phyloP scores from a whole-genome alignment of 2,888 invertebrate genomes.

The Dynastes tityus region DNA sequence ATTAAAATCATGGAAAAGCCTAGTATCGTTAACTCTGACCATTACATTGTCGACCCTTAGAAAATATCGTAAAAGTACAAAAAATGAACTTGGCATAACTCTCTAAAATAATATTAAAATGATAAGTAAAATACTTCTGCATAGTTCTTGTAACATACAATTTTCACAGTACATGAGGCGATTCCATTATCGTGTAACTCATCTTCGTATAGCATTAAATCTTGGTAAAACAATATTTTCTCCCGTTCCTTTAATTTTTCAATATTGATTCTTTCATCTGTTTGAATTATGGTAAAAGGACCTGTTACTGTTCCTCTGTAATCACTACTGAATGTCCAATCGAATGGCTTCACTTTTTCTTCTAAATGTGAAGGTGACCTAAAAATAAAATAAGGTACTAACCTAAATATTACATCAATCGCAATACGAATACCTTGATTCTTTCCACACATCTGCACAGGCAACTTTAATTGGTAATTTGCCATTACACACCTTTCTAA shows the following conservation, averaged over 20 bases:
- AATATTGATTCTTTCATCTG: constrained; percentile 86
- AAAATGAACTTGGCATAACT: constrained; percentile 96
- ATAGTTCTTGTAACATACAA: constrained; percentile 77
- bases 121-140: not conserved
- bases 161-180: constrained; percentile 91
- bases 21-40: constrained; percentile 89
- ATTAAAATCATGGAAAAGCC: constrained; percentile 85
- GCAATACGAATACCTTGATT: constrained; percentile 79
- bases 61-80: constrained; percentile 91
- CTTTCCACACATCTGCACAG: constrained; percentile 92
- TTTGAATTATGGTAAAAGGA: constrained; percentile 75
- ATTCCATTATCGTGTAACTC: constrained; percentile 98
- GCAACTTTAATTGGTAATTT: constrained; percentile 87
- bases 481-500: constrained; percentile 84
- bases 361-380: constrained; percentile 81
- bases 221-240: constrained; percentile 94
- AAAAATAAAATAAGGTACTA: constrained; percentile 54
- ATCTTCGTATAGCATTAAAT: constrained; percentile 96
- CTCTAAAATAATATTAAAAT: constrained; percentile 76
- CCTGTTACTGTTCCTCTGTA: constrained; percentile 88
- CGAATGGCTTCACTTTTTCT: constrained; percentile 90
- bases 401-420: constrained; percentile 19
- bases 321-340: constrained; percentile 97
- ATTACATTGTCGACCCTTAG: constrained; percentile 95
- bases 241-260: constrained; percentile 91